Evolutionary conservation across 64 coral and sea anemone genomes (phyloP).

Genomic region (Montipora efflorescens): DNA sequence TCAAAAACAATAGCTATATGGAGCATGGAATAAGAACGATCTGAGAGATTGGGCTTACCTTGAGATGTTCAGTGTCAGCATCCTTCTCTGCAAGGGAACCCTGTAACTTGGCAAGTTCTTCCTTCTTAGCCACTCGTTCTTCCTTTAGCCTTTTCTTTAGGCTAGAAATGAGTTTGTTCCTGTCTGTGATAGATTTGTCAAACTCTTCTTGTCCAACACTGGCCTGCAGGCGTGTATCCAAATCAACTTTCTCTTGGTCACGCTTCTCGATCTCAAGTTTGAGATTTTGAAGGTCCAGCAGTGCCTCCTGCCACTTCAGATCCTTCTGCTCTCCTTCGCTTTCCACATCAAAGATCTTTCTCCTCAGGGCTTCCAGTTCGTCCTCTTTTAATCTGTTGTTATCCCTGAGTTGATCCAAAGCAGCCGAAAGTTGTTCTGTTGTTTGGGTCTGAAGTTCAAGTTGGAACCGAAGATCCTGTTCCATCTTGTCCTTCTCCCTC

Average conservation of each 20-base stretch:
- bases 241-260: slow-evolving; percentile 63
- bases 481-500: slow-evolving; percentile 33
- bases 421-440: slow-evolving; percentile 28
- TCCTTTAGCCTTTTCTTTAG: slow-evolving; percentile 73
- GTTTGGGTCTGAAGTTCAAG: slow-evolving; percentile 40
- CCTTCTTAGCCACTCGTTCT: slow-evolving; percentile 62
- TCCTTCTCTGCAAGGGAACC: slow-evolving; percentile 43
- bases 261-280: slow-evolving; percentile 61
- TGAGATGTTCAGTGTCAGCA: slow-evolving; percentile 24
- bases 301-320: slow-evolving; percentile 44
- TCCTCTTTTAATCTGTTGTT: slow-evolving; percentile 27
- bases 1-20: too few relatives aligned
- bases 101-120: slow-evolving; percentile 49
- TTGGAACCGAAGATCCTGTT: background rate
- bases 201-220: slow-evolving; percentile 62
- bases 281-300: slow-evolving; percentile 54
- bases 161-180: slow-evolving; percentile 61
- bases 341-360: background rate
- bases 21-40: too few relatives aligned
- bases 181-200: slow-evolving; percentile 57
- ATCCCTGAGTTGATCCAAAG: slow-evolving; percentile 39
- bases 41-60: background rate
- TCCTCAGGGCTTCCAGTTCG: slow-evolving; percentile 27
- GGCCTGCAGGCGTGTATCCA: slow-evolving; percentile 60
- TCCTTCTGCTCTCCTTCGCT: slow-evolving; percentile 56